phyloP scores from a whole-genome alignment of 2,113 vertebrate genomes.

The Hippolais icterina region DNA sequence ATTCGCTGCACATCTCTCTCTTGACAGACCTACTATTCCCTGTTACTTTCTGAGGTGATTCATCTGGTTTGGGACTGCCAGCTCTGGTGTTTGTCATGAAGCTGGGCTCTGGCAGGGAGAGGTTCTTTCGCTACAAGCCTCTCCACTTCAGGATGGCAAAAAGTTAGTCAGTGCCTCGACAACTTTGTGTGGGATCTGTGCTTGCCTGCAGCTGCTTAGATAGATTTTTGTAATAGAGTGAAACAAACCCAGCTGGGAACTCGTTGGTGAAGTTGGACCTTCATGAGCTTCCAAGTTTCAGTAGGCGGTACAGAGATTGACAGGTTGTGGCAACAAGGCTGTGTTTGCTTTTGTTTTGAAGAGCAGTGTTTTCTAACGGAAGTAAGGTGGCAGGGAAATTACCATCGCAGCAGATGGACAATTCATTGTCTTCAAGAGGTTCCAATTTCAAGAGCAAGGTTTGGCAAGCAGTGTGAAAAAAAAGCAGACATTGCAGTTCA shows the following conservation, averaged over 20 bases:
- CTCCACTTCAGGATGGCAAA: not conserved
- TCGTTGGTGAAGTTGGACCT: rapidly evolving
- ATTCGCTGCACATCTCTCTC: not conserved
- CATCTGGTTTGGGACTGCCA: not conserved
- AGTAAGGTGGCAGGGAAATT: not conserved
- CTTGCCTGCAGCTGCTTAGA: not conserved
- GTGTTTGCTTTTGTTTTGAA: not conserved
- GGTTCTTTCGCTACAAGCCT: not conserved
- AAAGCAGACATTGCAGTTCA: not conserved
- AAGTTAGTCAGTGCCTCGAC: rapidly evolving
- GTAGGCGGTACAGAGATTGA: not conserved
- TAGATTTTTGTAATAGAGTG: not conserved
- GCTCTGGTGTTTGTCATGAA: not conserved
- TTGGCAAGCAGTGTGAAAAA: not conserved
- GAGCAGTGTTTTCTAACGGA: not conserved
- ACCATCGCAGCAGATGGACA: not conserved
- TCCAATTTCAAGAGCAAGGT: not conserved
- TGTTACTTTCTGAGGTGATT: not conserved
- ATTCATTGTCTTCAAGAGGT: not conserved
- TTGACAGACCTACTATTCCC: not conserved
- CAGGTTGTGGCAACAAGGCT: not conserved
- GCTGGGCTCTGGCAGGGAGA: not conserved
- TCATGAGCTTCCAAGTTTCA: not conserved
- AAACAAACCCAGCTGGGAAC: not conserved
- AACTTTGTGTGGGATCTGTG: not conserved